These are phyloP conservation scores for Lutraria lutraria DNA, from an alignment of 2,888 invertebrate species.

Conservation along the genomic window DNA sequence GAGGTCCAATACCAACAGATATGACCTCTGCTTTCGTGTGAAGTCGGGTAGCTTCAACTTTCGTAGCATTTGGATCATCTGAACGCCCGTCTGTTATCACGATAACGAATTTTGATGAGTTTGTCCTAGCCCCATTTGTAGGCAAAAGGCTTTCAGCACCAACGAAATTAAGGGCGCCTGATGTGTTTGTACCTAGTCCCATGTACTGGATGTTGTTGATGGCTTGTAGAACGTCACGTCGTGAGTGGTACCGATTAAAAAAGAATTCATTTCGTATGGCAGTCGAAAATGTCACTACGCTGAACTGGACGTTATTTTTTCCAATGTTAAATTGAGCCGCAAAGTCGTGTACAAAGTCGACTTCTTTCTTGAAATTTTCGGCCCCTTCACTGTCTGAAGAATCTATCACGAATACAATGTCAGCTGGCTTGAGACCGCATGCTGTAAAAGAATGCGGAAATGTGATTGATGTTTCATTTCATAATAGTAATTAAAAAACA, in stretches of 20 bases:
- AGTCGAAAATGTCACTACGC: slow-evolving; percentile 68
- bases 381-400: slow-evolving; percentile 72
- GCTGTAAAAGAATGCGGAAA: slow-evolving; percentile 57
- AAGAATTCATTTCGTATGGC: slow-evolving; percentile 67
- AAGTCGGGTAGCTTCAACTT: slow-evolving; percentile 57
- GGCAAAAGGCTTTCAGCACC: slow-evolving; percentile 58
- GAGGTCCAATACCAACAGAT: slow-evolving; percentile 69
- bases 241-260: slow-evolving; percentile 67
- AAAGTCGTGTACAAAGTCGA: slow-evolving; percentile 68
- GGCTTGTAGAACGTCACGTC: slow-evolving; percentile 62
- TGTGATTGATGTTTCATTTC: too few species aligned
- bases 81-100: slow-evolving; percentile 77
- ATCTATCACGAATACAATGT: slow-evolving; percentile 73
- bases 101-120: slow-evolving; percentile 73
- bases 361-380: slow-evolving; percentile 70
- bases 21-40: slow-evolving; percentile 63
- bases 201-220: slow-evolving; percentile 69
- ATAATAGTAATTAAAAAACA: too few species aligned
- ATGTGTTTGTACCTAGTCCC: slow-evolving; percentile 73
- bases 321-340: slow-evolving; percentile 71
- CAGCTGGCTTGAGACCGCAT: slow-evolving; percentile 72
- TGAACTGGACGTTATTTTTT: slow-evolving; percentile 65
- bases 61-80: slow-evolving; percentile 60
- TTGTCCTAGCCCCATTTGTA: slow-evolving; percentile 59
- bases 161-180: slow-evolving; percentile 66